Base-by-base conservation (phyloP, 2,797 vertebrate genomes). In the Fistularia commersonii region DNA sequence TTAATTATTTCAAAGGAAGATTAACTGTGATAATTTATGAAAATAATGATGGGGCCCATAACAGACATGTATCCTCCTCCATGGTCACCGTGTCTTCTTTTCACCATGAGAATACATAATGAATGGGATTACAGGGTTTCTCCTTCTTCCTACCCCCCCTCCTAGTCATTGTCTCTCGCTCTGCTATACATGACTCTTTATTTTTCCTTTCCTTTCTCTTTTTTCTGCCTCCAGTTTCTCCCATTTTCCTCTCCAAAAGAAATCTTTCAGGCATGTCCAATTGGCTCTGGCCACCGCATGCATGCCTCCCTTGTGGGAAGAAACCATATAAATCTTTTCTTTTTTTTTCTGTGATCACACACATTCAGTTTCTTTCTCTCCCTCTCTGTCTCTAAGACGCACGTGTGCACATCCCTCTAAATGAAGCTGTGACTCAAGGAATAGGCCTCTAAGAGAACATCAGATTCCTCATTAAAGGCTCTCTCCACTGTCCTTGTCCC, bases 401-500 rank as follows among this genome's bases (percentile, higher is more conserved):
- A 45, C 67, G 44, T 6, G n/a, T 46, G 45, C 43, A 50, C 35
- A 54, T 47, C 54, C 47, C 3, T 60, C 52, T 57, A 83, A 83
- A 81, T 83, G 72, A 81, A 82, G 72, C 68, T 72, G 73, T 66
- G 78, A 82, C 63, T 70, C 65, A 60, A 76, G 61, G 72, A 82
- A 72, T 44, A 59, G 69, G 73, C 56, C 71, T 71, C 73, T 66
- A 62, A 81, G 65, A 82, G 74, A 76, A 73, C 67, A 80, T 79
- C 66, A 79, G 77, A 69, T 75, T 89, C 83, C 87, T 92, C 87
- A 81, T 74, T 81, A 93, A 88, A 89, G 88, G 75, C 80, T 64
- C 69, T 77, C 88, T 74, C 88, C 91, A 90, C 64, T 61, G 57
- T 76, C 57, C 41, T 64, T 68, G 64, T 79, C 68, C 60, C 59